A percentile compares a stretch with the other conserved stretches of the same genome.
Evolutionary conservation across 2,797 vertebrate genomes (phyloP).

Genomic region (Scarus forsteni): DNA sequence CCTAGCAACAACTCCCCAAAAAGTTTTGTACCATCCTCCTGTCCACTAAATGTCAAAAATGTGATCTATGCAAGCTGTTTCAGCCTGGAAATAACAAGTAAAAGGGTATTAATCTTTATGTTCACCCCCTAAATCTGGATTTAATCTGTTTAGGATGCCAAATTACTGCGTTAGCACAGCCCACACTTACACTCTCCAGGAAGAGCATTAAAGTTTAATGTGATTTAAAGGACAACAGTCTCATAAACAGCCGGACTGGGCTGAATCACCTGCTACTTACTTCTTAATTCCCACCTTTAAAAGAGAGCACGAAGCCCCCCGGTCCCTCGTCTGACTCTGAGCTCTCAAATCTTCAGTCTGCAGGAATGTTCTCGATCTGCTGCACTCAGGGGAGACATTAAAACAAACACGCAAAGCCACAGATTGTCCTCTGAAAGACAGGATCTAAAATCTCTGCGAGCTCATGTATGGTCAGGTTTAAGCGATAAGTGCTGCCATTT

Average conservation of each 20-base stretch:
- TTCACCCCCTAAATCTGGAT: too few relatives aligned
- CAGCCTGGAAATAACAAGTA: too few relatives aligned
- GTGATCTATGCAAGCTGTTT: too few relatives aligned
- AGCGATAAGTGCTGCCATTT: slow-evolving; percentile 13
- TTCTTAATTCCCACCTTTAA: neutral
- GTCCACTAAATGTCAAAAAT: too few relatives aligned
- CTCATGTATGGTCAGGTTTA: slow-evolving; percentile 25
- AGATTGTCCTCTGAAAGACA: slow-evolving; percentile 41
- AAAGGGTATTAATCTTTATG: too few relatives aligned
- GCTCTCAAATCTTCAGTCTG: slow-evolving; percentile 41
- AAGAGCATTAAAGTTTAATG: slow-evolving; percentile 30
- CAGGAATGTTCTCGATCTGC: slow-evolving; percentile 66
- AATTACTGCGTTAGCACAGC: neutral
- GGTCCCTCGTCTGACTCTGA: neutral
- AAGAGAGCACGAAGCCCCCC: slow-evolving; percentile 1
- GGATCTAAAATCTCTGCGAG: slow-evolving; percentile 33
- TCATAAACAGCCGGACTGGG: slow-evolving; percentile 41
- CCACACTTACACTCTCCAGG: neutral
- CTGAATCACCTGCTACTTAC: slow-evolving; percentile 32
- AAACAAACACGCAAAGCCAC: slow-evolving; percentile 43
- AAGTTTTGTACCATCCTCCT: too few relatives aligned
- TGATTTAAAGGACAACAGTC: slow-evolving; percentile 16
- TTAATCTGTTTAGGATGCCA: neutral
- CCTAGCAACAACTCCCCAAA: too few relatives aligned
- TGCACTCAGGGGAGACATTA: slow-evolving; percentile 63